Evolutionary conservation across 2,888 invertebrate species (phyloP), one percentile per base, ranked within the genome.

Genomic region (Metacarcinus magister): DNA sequence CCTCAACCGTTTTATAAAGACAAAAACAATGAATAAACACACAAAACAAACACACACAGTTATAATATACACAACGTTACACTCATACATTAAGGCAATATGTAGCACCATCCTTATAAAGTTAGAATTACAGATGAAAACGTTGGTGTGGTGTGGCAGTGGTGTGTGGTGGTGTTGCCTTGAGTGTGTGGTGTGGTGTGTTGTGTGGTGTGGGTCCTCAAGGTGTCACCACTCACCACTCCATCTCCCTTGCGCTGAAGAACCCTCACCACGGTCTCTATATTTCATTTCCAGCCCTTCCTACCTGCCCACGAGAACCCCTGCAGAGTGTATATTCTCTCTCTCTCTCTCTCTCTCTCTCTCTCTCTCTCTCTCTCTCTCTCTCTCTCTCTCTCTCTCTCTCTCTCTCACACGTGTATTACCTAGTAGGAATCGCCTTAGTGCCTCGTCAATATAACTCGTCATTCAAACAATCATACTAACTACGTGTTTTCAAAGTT

Each of bases 321-420:
- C 82, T 82, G 28, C 82, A 10, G 82, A 2, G 32, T 28, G 82
- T 82, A 82, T 28, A 82, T 32, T 13, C 5, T 2, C 82, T 82
- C 32, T 32, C 32, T 32, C 28, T 82, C 28, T 82, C 82, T 82
- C 32, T 82, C 82, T 82, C 32, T 82, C 82, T 82, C 28, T 82
- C 28, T 82, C 82, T 82, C 82, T 82, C 32, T 82, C 82, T 82
- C 32, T 82, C 82, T 82, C 82, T 32, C 28, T 82, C 28, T 28
- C 82, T 82, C 82, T 32, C 32, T 82, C 82, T 82, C 82, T 32
- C 32, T 82, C 82, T 82, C 28, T 82, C 82, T 82, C 28, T 82
- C 32, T 82, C 28, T 82, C 32, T 82, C 8, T 28, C n/a, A 19
- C 19, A 48, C 48, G 48, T n/a, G 48, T 13, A 48, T 48, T 48